phyloP scores from a whole-genome alignment of 2,113 vertebrate species.

The Indicator maculatus region DNA sequence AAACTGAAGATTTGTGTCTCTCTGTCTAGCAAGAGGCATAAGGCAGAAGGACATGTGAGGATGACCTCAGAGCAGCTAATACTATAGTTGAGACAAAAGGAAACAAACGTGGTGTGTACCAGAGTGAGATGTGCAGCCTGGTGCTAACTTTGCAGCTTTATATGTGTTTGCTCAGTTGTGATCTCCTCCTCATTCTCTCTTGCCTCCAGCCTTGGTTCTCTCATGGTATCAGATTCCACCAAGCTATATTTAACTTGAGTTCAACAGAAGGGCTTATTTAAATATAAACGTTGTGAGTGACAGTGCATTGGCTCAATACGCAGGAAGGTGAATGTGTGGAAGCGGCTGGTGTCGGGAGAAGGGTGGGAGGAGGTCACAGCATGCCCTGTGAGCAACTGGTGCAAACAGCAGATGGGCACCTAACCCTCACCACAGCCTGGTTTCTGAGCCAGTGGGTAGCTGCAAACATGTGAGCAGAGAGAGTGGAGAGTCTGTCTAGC shows the following conservation, averaged over 20 bases:
- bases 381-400: background rate
- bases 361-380: slow-evolving; percentile 15
- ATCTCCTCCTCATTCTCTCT: background rate
- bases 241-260: slow-evolving; percentile 51
- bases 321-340: background rate
- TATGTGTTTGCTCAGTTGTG: slow-evolving; percentile 23
- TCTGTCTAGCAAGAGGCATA: background rate
- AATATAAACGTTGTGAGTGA: slow-evolving; percentile 53
- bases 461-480: background rate
- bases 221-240: slow-evolving; percentile 32
- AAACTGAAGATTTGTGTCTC: slow-evolving; percentile 8
- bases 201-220: slow-evolving; percentile 30
- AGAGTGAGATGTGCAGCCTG: slow-evolving; percentile 24
- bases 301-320: background rate
- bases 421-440: background rate
- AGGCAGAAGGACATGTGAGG: background rate
- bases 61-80: background rate
- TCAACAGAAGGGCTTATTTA: slow-evolving; percentile 64
- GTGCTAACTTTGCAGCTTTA: background rate
- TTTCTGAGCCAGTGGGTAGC: background rate
- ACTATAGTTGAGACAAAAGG: background rate
- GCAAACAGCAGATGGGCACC: background rate
- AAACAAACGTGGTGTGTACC: background rate
- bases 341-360: background rate
- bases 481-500: background rate